Conservation (phyloP, 2,113 vertebrate species). For the Hyaena hyaena region DNA sequence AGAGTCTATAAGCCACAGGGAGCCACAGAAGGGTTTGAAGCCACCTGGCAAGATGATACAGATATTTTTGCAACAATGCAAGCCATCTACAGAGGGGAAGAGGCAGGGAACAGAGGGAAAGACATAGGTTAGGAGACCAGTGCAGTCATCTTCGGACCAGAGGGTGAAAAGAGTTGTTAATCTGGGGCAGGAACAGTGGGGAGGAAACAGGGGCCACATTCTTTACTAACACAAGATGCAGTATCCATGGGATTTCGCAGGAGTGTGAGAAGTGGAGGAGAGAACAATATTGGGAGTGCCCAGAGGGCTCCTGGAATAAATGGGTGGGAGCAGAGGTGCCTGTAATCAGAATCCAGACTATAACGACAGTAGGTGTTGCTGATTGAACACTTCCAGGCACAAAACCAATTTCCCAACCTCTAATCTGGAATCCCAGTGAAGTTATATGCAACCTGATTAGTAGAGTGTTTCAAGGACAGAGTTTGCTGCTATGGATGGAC, state of each 20-base stretch:
- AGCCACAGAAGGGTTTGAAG: background rate
- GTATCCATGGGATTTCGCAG: background rate
- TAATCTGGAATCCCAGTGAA: background rate
- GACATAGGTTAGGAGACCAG: fast-evolving
- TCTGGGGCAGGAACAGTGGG: background rate
- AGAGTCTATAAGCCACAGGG: background rate
- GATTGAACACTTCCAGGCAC: background rate
- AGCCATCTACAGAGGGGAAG: background rate
- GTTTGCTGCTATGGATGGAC: background rate
- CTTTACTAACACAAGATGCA: background rate
- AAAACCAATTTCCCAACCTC: background rate
- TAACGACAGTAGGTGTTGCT: background rate
- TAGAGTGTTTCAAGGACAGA: background rate
- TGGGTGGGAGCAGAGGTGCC: background rate
- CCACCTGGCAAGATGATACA: background rate
- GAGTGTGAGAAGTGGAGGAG: background rate
- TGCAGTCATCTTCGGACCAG: background rate
- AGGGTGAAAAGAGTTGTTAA: background rate
- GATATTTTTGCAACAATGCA: background rate
- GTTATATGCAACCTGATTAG: background rate
- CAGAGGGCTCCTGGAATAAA: background rate
- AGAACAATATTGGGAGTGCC: too few relatives aligned
- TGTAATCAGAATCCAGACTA: background rate
- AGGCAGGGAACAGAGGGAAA: background rate
- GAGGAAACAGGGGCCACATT: background rate